Conservation (phyloP, 2,113 vertebrate species). For the Crypturellus undulatus region DNA sequence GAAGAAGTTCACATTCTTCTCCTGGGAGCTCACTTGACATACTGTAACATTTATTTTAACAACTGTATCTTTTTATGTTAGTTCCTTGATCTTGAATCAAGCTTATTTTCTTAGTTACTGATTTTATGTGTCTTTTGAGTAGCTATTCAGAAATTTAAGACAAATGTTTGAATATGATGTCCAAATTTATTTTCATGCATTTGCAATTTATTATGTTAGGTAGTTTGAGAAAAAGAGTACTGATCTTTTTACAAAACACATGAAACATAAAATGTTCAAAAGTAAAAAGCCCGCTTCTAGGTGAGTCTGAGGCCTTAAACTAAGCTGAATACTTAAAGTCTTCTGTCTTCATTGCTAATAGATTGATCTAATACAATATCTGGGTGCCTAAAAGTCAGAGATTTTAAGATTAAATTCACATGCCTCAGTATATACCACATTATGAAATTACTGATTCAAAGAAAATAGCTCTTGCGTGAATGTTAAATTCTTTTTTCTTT, state of each 20-base stretch:
- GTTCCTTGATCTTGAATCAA: background rate
- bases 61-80: background rate
- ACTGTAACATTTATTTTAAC: background rate
- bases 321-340: background rate
- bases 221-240: background rate
- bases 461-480: background rate
- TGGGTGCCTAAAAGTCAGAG: background rate
- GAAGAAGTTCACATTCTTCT: background rate
- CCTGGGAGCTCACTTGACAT: background rate
- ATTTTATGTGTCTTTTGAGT: background rate
- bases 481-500: background rate
- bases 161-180: background rate
- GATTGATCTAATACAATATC: accelerated
- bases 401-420: background rate
- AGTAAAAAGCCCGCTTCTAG: background rate
- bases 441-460: background rate
- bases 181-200: background rate
- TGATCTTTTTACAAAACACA: background rate
- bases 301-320: background rate
- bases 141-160: background rate
- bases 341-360: background rate
- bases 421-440: accelerated
- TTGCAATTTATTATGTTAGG: background rate
- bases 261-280: background rate
- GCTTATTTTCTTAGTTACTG: background rate